Conservation (phyloP, 2,797 vertebrate species). For the Natrix natrix region DNA sequence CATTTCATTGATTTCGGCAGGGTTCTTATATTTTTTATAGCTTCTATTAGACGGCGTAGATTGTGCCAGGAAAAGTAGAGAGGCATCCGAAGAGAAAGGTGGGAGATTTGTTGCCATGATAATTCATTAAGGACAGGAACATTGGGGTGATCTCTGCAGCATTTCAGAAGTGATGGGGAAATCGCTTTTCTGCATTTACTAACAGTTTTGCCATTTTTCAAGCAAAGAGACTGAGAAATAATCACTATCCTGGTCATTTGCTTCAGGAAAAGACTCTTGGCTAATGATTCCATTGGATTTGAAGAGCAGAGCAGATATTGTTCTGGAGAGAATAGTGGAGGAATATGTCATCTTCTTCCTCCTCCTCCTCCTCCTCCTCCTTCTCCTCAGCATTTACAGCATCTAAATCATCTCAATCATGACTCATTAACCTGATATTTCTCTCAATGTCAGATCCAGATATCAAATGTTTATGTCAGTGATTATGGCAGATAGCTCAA, state of each 20-base stretch:
- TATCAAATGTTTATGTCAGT: too few relatives aligned
- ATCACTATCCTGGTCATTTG: slow-evolving; percentile 19
- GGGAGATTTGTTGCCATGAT: not conserved
- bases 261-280: slow-evolving; percentile 8
- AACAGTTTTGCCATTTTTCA: slow-evolving; percentile 8
- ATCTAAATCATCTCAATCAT: too few relatives aligned
- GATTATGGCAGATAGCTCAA: too few relatives aligned
- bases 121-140: not conserved
- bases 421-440: too few relatives aligned
- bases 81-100: not conserved
- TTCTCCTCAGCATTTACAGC: too few relatives aligned
- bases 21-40: not conserved
- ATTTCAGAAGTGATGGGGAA: not conserved
- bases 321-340: not conserved
- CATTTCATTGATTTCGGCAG: not conserved
- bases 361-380: too few relatives aligned
- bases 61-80: not conserved
- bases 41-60: not conserved
- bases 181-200: not conserved
- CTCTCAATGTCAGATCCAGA: too few relatives aligned
- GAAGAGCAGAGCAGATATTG: slow-evolving; percentile 8
- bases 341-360: not conserved
- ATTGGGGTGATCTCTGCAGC: accelerated
- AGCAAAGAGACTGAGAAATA: not conserved
- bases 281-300: slow-evolving; percentile 31